These are phyloP conservation scores for Ambastaia sidthimunki DNA, from an alignment of 2,797 vertebrate genomes.

Conservation along the genomic window DNA sequence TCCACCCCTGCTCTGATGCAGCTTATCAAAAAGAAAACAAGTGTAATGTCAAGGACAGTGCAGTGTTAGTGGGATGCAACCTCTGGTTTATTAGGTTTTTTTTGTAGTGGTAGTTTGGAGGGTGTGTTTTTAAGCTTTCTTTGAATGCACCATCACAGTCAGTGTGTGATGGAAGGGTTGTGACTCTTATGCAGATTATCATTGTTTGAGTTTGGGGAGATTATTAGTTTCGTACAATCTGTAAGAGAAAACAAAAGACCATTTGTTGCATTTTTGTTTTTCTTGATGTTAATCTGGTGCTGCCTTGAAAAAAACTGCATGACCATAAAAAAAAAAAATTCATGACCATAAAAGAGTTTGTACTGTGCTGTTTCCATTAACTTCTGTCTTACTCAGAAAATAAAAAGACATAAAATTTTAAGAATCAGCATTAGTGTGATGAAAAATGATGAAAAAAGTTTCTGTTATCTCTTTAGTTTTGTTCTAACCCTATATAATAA, in stretches of 20 bases:
- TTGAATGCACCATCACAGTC: constrained; percentile 10
- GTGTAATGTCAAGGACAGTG: constrained; percentile 15
- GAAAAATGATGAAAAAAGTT: constrained; percentile 28
- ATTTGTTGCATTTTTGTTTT: constrained; percentile 31
- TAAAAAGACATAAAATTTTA: constrained; percentile 24
- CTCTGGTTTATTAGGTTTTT: constrained; percentile 22
- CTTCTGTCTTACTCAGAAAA: constrained; percentile 16
- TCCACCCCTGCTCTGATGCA: neutral
- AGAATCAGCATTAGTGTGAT: constrained; percentile 18
- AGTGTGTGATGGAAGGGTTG: neutral
- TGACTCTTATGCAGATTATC: constrained; percentile 5
- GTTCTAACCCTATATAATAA: constrained; percentile 3
- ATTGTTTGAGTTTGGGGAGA: constrained; percentile 5
- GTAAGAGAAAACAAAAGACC: neutral
- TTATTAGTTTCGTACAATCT: neutral
- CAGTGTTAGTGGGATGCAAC: constrained; percentile 35
- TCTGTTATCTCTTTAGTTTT: constrained; percentile 26
- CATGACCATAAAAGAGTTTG: neutral
- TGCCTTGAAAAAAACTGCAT: constrained; percentile 2
- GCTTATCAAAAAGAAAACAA: constrained; percentile 2
- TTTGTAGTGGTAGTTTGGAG: neutral
- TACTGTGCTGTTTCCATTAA: constrained; percentile 11
- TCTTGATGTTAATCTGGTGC: constrained; percentile 12
- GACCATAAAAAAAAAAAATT: no score
- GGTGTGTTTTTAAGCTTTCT: neutral